Conservation (phyloP, 2,113 vertebrate genomes). For the Erinaceus europaeus region DNA sequence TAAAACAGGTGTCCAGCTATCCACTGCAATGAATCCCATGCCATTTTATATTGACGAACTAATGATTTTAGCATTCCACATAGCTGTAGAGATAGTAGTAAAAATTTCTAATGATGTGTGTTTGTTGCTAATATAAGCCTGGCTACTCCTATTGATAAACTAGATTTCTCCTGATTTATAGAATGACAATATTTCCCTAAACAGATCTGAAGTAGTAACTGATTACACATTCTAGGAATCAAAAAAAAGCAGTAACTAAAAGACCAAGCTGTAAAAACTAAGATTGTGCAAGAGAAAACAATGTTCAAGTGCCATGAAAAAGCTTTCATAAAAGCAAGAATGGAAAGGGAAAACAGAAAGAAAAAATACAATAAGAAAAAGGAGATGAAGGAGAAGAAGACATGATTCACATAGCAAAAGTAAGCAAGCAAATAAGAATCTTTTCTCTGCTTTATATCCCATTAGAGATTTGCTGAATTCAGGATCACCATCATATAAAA, state of each 20-base stretch:
- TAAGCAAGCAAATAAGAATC: conserved; percentile 64
- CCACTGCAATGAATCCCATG: conserved; percentile 78
- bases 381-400: no score
- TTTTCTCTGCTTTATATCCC: conserved; percentile 65
- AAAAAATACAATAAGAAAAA: conserved; percentile 21
- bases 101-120: conserved; percentile 54
- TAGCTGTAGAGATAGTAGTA: conserved; percentile 55
- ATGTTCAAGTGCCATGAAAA: conserved; percentile 50
- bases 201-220: conserved; percentile 66
- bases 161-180: conserved; percentile 49
- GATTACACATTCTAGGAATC: conserved; percentile 70
- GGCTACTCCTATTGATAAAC: no score
- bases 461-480: conserved; percentile 74
- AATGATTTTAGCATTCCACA: conserved; percentile 21
- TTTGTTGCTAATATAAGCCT: no score
- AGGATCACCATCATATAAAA: conserved; percentile 65
- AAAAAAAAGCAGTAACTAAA: conserved; percentile 58
- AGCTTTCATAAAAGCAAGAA: conserved; percentile 63
- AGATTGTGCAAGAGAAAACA: conserved; percentile 51
- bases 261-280: conserved; percentile 67
- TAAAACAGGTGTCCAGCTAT: conserved; percentile 88
- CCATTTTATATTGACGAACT: conserved; percentile 58
- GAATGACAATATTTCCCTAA: conserved; percentile 75
- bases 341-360: no score
- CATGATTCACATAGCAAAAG: conserved; percentile 56